Evolutionary conservation across 2,888 invertebrate genomes (phyloP).

Genomic region (Electrophaes corylata): DNA sequence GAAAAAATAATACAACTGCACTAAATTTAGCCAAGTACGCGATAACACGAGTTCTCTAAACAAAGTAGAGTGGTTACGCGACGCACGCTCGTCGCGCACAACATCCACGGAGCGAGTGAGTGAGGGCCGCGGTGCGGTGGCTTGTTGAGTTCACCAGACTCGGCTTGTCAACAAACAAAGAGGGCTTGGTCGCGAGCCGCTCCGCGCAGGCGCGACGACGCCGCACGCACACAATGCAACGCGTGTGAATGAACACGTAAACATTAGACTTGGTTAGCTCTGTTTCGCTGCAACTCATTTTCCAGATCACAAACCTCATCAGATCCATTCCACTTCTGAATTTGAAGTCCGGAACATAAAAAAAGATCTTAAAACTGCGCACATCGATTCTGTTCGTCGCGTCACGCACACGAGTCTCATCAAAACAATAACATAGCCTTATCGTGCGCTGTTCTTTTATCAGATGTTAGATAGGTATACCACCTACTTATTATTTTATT

Average conservation of each 20-base stretch:
- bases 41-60: conserved; percentile 62
- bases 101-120: conserved; percentile 56
- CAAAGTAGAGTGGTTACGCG: conserved; percentile 46
- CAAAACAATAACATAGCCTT: conserved; percentile 42
- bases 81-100: conserved; percentile 57
- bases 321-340: conserved; percentile 3
- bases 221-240: conserved; percentile 61
- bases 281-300: conserved; percentile 30
- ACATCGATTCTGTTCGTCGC: conserved; percentile 12
- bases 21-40: conserved; percentile 71
- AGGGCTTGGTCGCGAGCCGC: conserved; percentile 66
- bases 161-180: conserved; percentile 83
- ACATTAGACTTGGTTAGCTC: conserved; percentile 53
- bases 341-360: conserved; percentile 3
- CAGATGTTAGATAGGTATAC: too few species aligned
- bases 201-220: conserved; percentile 70
- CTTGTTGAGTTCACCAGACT: conserved; percentile 56
- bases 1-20: conserved; percentile 59
- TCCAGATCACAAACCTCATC: conserved; percentile 18
- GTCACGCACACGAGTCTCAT: conserved; percentile 20
- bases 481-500: conserved; percentile 29
- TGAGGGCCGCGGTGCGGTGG: conserved; percentile 49
- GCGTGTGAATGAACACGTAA: conserved; percentile 78
- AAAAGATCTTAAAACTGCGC: conserved; percentile 17
- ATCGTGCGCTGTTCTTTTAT: conserved; percentile 36